Evolutionary conservation across 2,888 invertebrate species (phyloP).

Genomic region (Ectemnius lituratus): DNA sequence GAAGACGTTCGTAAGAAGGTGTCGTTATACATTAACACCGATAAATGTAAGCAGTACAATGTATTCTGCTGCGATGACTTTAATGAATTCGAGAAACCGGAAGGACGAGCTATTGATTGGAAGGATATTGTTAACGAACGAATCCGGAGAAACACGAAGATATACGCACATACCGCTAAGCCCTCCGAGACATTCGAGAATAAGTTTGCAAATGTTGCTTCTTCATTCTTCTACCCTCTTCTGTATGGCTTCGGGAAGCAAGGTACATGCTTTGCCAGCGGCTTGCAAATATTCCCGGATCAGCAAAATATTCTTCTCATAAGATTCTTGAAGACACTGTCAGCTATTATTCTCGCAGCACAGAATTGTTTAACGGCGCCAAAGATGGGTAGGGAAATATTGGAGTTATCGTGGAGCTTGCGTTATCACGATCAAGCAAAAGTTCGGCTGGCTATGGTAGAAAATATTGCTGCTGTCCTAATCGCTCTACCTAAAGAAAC

Average conservation of each 20-base stretch:
- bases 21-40: conserved; percentile 64
- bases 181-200: conserved; percentile 80
- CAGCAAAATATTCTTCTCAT: conserved; percentile 84
- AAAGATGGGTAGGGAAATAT: conserved; percentile 84
- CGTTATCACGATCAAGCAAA: conserved; percentile 84
- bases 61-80: conserved; percentile 61
- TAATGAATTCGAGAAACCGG: conserved; percentile 67
- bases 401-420: conserved; percentile 84
- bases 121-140: conserved; percentile 85
- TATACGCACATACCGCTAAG: conserved; percentile 78
- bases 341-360: conserved; percentile 83
- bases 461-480: conserved; percentile 83
- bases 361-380: conserved; percentile 84
- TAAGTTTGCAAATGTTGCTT: conserved; percentile 86
- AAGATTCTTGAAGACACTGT: conserved; percentile 84
- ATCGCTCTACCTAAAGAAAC: conserved; percentile 82
- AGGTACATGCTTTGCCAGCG: conserved; percentile 80
- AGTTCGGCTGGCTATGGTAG: conserved; percentile 84
- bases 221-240: conserved; percentile 91
- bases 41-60: conserved; percentile 61
- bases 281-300: conserved; percentile 80
- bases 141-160: conserved; percentile 86
- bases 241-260: conserved; percentile 84
- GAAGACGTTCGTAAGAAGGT: conserved; percentile 50
- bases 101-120: conserved; percentile 60